Conservation (phyloP, 2,888 invertebrate species). For the Marronus borbonicus region DNA sequence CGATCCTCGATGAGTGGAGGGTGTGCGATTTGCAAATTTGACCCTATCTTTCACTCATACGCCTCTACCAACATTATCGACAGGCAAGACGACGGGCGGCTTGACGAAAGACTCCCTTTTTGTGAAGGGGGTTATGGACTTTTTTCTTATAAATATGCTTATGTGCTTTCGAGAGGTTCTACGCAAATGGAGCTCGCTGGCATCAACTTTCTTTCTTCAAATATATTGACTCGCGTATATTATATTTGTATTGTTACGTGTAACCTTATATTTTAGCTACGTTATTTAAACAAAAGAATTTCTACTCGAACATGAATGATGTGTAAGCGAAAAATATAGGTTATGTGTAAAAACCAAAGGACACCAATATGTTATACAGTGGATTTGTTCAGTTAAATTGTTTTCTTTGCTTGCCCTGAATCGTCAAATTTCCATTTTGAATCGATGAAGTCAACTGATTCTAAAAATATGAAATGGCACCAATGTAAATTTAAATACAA, state of each 20-base stretch:
- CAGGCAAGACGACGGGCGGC: constrained; percentile 24
- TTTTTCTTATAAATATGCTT: constrained; percentile 41
- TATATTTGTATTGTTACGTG: constrained; percentile 5
- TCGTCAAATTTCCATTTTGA: no score
- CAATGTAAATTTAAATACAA: no score
- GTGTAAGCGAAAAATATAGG: background rate
- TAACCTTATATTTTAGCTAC: constrained; percentile 15
- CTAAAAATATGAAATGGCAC: no score
- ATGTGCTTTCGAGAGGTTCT: constrained; percentile 18
- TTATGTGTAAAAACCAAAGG: background rate
- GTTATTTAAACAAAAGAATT: background rate
- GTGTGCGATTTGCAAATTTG: constrained; percentile 36
- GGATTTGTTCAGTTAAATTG: no score
- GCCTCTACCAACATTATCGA: constrained; percentile 38
- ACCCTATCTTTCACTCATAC: constrained; percentile 38
- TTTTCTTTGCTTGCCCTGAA: no score
- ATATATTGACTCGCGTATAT: constrained; percentile 23
- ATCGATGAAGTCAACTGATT: no score
- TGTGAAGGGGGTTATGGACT: constrained; percentile 10
- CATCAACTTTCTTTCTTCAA: constrained; percentile 25
- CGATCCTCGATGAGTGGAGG: constrained; percentile 42
- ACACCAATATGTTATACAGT: background rate
- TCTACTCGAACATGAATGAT: background rate
- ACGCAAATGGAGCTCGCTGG: constrained; percentile 25
- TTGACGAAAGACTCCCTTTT: constrained; percentile 36